These are phyloP conservation scores for Limulus polyphemus DNA, from an alignment of 2,888 invertebrate genomes.

Conservation along the genomic window DNA sequence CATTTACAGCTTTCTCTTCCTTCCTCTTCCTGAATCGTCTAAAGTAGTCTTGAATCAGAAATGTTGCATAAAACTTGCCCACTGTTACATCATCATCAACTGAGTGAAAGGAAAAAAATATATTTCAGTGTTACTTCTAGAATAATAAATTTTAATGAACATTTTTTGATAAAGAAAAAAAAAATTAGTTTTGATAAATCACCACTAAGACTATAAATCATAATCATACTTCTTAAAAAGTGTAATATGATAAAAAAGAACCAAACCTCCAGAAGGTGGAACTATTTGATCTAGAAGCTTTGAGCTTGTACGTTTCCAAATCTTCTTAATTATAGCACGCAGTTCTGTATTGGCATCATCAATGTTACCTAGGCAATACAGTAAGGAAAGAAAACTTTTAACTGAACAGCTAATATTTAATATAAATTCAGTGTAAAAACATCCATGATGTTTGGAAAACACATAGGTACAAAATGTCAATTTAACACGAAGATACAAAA, in stretches of 20 bases:
- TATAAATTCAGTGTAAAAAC: too few relatives aligned
- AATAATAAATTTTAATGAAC: too few relatives aligned
- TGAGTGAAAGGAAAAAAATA: constrained; percentile 30
- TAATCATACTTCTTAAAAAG: too few relatives aligned
- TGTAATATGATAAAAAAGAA: too few relatives aligned
- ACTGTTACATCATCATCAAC: constrained; percentile 99
- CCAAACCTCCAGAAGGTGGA: constrained; percentile 62
- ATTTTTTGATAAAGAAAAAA: too few relatives aligned
- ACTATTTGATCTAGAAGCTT: constrained; percentile 95
- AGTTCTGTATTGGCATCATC: constrained; percentile 90
- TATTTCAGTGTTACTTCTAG: too few relatives aligned
- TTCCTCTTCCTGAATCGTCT: constrained; percentile 91
- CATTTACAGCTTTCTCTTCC: constrained; percentile 37
- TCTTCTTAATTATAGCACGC: constrained; percentile 85
- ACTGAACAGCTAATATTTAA: not conserved
- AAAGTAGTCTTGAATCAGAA: constrained; percentile 98
- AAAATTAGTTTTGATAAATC: too few relatives aligned
- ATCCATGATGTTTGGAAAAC: too few relatives aligned
- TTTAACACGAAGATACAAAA: too few relatives aligned
- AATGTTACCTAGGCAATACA: constrained; percentile 48
- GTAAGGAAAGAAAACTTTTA: not conserved
- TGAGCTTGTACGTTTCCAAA: constrained; percentile 94
- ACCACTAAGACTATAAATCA: too few relatives aligned
- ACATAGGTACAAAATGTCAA: too few relatives aligned
- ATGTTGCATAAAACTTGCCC: constrained; percentile 99